phyloP scores from a whole-genome alignment of 2,113 vertebrate species.

The Neolamprologus devosi region DNA sequence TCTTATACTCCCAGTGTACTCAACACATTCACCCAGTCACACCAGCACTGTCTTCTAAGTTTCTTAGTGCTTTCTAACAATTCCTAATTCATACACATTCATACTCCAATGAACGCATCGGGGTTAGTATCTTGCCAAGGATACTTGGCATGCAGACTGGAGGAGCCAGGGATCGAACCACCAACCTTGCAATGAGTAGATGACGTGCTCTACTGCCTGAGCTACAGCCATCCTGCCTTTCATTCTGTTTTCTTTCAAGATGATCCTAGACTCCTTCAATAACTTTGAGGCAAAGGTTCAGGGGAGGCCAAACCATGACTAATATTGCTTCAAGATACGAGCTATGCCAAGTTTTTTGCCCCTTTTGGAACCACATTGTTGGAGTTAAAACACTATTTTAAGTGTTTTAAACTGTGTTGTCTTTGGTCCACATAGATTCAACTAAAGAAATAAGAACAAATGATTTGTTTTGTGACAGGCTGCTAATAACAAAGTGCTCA shows the following conservation, averaged over 20 bases:
- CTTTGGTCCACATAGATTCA: neutral
- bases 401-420: neutral
- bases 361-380: neutral
- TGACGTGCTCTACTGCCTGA: neutral
- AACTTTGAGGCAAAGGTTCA: neutral
- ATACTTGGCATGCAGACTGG: neutral
- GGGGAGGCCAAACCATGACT: neutral
- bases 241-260: neutral
- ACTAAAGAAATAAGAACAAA: neutral
- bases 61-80: neutral
- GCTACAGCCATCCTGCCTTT: fast-evolving
- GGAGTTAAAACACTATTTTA: neutral
- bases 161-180: neutral
- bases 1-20: neutral
- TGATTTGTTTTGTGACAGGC: neutral
- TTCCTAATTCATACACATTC: neutral
- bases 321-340: neutral
- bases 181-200: neutral
- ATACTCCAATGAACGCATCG: fast-evolving
- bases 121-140: neutral
- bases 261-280: neutral
- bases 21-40: neutral
- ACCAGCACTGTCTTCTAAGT: neutral
- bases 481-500: neutral
- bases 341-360: neutral